These are phyloP conservation scores for Melitaea cinxia DNA, from an alignment of 1,140 invertebrate genomes.

Conservation along the genomic window DNA sequence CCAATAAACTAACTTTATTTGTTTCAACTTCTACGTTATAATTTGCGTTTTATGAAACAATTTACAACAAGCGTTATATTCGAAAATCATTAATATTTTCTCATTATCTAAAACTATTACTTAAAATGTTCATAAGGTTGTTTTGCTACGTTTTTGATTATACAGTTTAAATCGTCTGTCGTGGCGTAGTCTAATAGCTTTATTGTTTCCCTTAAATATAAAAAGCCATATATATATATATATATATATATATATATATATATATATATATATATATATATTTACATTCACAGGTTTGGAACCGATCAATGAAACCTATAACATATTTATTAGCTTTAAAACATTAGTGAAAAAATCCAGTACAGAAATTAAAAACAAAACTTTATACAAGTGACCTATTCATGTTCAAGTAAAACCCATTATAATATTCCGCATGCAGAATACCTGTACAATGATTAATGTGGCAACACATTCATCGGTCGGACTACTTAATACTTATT, in stretches of 20 bases:
- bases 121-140: too few relatives aligned
- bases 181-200: too few relatives aligned
- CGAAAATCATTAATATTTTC: background rate
- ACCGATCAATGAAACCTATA: too few relatives aligned
- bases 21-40: conserved; percentile 3
- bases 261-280: too few relatives aligned
- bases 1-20: background rate
- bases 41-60: background rate
- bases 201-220: too few relatives aligned
- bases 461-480: conserved; percentile 24
- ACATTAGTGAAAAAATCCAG: background rate
- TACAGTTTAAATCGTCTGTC: too few relatives aligned
- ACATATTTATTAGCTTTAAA: too few relatives aligned
- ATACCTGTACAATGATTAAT: conserved; percentile 18
- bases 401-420: background rate
- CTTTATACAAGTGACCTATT: background rate
- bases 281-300: too few relatives aligned
- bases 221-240: too few relatives aligned
- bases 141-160: too few relatives aligned
- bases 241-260: too few relatives aligned
- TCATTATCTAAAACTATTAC: too few relatives aligned
- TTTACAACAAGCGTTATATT: background rate
- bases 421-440: background rate
- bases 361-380: background rate
- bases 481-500: conserved; percentile 55